A percentile compares a stretch with the other conserved stretches of the same genome.
These are phyloP conservation scores for Mionectes olivaceus DNA, from an alignment of 2,797 vertebrate species.

Conservation along the genomic window DNA sequence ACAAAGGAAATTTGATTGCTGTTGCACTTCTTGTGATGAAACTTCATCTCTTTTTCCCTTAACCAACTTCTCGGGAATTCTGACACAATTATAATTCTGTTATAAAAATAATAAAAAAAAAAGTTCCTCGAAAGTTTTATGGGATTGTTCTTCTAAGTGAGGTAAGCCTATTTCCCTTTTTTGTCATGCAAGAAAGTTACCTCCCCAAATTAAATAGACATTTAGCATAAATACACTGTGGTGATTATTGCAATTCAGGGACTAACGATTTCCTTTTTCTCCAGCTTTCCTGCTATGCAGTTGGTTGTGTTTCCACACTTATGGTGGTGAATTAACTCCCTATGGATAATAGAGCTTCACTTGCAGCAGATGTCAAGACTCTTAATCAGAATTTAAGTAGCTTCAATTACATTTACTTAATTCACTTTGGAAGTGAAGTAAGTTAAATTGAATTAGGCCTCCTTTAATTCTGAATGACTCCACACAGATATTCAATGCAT, in stretches of 20 bases:
- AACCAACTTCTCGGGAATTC: not conserved
- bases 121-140: not conserved
- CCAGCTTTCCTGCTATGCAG: slow-evolving; percentile 39
- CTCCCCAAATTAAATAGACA: not conserved
- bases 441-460: slow-evolving; percentile 54
- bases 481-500: slow-evolving; percentile 27
- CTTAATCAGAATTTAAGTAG: slow-evolving; percentile 70
- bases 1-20: not conserved
- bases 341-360: slow-evolving; percentile 44
- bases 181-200: not conserved
- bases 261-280: slow-evolving; percentile 39
- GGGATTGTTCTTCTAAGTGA: not conserved
- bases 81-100: not conserved
- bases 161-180: not conserved
- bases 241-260: slow-evolving; percentile 31
- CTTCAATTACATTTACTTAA: slow-evolving; percentile 59
- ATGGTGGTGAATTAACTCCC: slow-evolving; percentile 62
- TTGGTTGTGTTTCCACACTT: slow-evolving; percentile 57
- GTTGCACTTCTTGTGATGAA: not conserved
- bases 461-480: slow-evolving; percentile 39
- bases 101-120: not conserved
- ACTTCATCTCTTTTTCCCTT: not conserved
- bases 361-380: slow-evolving; percentile 59
- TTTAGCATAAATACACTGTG: slow-evolving; percentile 23
- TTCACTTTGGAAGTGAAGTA: slow-evolving; percentile 57